phyloP scores from a whole-genome alignment of 2,113 vertebrate genomes.

The Ceuthmochares aereus region DNA sequence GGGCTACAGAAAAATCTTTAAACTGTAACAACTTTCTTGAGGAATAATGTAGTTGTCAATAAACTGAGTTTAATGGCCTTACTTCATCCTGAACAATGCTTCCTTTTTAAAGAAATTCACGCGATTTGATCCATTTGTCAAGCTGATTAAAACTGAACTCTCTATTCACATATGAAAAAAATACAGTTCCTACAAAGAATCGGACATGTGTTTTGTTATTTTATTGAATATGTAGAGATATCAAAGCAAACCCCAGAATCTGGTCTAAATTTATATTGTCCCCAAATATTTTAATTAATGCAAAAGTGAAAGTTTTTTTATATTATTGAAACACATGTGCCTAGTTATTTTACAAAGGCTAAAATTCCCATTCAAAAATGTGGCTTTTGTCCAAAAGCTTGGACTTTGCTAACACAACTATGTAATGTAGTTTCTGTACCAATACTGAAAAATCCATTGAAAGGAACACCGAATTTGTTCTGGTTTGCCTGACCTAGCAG shows the following conservation, averaged over 20 bases:
- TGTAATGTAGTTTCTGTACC: neutral
- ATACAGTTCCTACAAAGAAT: neutral
- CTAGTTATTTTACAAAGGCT: neutral
- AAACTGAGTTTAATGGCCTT: neutral
- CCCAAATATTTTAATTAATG: neutral
- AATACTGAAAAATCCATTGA: neutral
- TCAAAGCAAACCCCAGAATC: neutral
- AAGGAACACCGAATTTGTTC: neutral
- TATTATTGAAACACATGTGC: neutral
- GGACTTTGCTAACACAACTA: neutral
- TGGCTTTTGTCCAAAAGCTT: neutral
- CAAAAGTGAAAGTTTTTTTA: neutral
- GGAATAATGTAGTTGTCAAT: neutral
- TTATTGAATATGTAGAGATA: neutral
- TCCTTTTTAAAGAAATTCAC: neutral
- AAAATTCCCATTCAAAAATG: neutral
- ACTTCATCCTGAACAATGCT: neutral
- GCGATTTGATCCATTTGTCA: neutral
- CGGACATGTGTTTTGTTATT: neutral
- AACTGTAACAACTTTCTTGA: neutral
- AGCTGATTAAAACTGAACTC: neutral
- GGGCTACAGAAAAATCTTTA: neutral
- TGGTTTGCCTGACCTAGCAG: neutral
- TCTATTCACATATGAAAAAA: neutral
- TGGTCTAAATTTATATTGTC: neutral